These are phyloP conservation scores for Camptogramma bilineatum DNA, from an alignment of 2,888 invertebrate species.

Conservation along the genomic window DNA sequence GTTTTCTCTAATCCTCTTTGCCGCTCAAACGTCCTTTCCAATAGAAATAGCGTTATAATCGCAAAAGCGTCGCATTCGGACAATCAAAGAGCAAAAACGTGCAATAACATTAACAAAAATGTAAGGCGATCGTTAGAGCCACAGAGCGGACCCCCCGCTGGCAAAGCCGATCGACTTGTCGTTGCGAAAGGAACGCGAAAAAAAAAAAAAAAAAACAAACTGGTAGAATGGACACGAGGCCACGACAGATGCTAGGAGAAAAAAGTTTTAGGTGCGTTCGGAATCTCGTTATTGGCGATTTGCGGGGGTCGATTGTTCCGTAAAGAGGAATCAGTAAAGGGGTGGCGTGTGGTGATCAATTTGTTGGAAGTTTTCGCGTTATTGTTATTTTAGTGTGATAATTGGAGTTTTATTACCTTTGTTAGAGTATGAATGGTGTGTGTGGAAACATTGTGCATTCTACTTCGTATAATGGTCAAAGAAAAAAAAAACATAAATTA, in stretches of 20 bases:
- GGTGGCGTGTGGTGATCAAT: slow-evolving; percentile 48
- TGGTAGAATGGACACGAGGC: slow-evolving; percentile 73
- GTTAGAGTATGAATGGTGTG: slow-evolving; percentile 3
- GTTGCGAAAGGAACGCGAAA: slow-evolving; percentile 62
- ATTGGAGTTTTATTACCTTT: slow-evolving; percentile 30
- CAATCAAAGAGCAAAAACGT: slow-evolving; percentile 75
- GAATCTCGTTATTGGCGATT: slow-evolving; percentile 71
- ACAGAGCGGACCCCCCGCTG: slow-evolving; percentile 74
- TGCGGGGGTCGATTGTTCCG: slow-evolving; percentile 64
- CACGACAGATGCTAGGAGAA: slow-evolving; percentile 74
- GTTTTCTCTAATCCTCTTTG: slow-evolving; percentile 64
- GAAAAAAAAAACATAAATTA: no score
- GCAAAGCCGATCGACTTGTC: slow-evolving; percentile 75
- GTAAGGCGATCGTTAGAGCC: slow-evolving; percentile 73
- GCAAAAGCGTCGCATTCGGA: slow-evolving; percentile 79
- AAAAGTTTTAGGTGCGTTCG: slow-evolving; percentile 57
- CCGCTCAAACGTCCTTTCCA: slow-evolving; percentile 62
- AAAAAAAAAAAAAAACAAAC: slow-evolving; percentile 57
- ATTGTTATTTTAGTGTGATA: slow-evolving; percentile 26
- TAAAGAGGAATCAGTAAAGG: slow-evolving; percentile 64
- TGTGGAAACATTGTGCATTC: background rate
- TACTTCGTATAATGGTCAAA: no score
- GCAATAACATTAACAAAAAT: slow-evolving; percentile 67
- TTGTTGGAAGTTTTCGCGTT: slow-evolving; percentile 33
- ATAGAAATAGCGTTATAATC: slow-evolving; percentile 63